A percentile compares a stretch with the other conserved stretches of the same genome.
phyloP scores from a whole-genome alignment of 2,797 vertebrate genomes.

The Acropternis orthonyx region DNA sequence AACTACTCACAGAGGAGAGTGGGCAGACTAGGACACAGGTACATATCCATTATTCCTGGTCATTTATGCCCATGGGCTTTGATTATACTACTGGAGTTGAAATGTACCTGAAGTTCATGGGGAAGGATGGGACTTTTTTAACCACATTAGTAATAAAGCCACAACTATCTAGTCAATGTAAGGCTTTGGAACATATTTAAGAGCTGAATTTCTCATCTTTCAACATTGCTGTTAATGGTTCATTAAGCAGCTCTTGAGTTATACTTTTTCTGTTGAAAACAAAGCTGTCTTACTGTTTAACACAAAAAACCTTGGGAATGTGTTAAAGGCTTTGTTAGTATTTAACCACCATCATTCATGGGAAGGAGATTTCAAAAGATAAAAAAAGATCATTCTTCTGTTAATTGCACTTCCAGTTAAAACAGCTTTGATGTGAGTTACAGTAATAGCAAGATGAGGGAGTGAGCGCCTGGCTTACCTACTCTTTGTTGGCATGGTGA shows the following conservation, averaged over 20 bases:
- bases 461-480: slow-evolving; percentile 11
- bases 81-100: neutral
- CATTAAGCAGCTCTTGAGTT: neutral
- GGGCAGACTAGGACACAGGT: neutral
- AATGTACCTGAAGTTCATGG: neutral
- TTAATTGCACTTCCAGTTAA: neutral
- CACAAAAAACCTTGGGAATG: neutral
- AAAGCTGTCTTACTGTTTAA: neutral
- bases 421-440: neutral
- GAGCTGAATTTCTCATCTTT: neutral
- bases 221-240: neutral
- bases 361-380: neutral
- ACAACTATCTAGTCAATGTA: neutral
- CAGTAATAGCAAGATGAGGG: neutral
- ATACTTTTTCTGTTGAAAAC: neutral
- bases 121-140: neutral
- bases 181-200: neutral
- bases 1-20: neutral
- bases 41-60: neutral
- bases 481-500: slow-evolving; percentile 38
- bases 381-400: neutral
- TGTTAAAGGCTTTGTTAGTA: neutral
- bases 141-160: neutral
- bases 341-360: neutral
- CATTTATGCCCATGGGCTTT: neutral